These are phyloP conservation scores for Neopipo cinnamomea DNA, from an alignment of 2,113 vertebrate genomes.

Conservation along the genomic window DNA sequence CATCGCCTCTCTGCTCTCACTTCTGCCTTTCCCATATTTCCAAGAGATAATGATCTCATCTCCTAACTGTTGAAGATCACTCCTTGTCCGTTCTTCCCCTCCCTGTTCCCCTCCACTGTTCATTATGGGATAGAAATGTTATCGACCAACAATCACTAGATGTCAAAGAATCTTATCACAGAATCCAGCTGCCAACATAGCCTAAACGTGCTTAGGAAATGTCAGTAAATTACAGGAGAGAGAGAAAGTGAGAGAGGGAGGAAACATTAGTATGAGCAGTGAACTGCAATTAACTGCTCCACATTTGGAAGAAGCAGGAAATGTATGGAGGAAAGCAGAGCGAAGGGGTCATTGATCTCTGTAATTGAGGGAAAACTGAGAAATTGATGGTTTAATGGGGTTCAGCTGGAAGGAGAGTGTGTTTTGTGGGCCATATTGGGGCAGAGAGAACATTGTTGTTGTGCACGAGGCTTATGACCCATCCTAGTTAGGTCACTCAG, in stretches of 20 bases:
- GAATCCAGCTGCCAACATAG: conserved; percentile 50
- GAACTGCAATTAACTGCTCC: conserved; percentile 46
- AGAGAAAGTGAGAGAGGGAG: not conserved
- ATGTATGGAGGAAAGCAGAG: conserved; percentile 14
- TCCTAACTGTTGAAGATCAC: conserved; percentile 20
- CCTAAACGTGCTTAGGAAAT: conserved; percentile 47
- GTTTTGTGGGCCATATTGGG: not conserved
- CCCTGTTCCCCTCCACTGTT: not conserved
- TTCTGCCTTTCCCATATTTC: conserved; percentile 28
- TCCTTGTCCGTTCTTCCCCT: not conserved
- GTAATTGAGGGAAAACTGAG: conserved; percentile 51
- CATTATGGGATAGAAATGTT: conserved; percentile 53
- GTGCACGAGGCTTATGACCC: not conserved
- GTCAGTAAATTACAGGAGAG: conserved; percentile 39
- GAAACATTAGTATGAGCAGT: conserved; percentile 53
- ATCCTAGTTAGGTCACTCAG: not conserved
- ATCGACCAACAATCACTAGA: conserved; percentile 49
- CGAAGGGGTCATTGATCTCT: conserved; percentile 42
- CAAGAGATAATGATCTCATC: conserved; percentile 62
- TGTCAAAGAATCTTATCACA: conserved; percentile 49
- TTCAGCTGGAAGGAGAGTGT: not conserved
- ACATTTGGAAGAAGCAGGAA: conserved; percentile 52
- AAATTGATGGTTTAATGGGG: conserved; percentile 47
- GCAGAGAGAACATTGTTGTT: not conserved
- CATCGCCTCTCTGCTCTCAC: not conserved